Evolutionary conservation across 2,113 vertebrate species (phyloP).

Genomic region (Saguinus imperator): DNA sequence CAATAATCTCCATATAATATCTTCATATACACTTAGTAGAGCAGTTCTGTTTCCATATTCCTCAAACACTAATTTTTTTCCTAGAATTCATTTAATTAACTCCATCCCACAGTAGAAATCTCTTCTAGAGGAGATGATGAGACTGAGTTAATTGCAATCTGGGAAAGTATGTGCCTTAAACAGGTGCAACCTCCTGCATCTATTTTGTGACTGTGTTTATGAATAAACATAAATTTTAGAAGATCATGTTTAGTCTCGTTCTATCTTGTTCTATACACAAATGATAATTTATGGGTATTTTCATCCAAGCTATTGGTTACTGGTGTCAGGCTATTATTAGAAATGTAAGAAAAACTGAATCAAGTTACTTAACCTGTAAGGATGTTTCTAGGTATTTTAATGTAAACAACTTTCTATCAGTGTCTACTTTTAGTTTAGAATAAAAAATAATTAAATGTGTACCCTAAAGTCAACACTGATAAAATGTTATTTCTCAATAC

Average conservation of each 20-base stretch:
- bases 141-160: slow-evolving; percentile 64
- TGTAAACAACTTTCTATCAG: slow-evolving; percentile 35
- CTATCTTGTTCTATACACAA: slow-evolving; percentile 34
- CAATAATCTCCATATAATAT: not conserved
- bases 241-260: slow-evolving; percentile 43
- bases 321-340: slow-evolving; percentile 51
- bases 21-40: not conserved
- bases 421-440: slow-evolving; percentile 25
- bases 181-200: slow-evolving; percentile 62
- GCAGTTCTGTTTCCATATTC: not conserved
- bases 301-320: not conserved
- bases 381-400: slow-evolving; percentile 48
- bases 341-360: slow-evolving; percentile 52
- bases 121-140: slow-evolving; percentile 52
- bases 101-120: slow-evolving; percentile 30
- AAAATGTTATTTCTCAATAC: slow-evolving; percentile 1
- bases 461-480: not conserved
- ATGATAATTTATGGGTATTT: slow-evolving; percentile 54
- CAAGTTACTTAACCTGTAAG: not conserved
- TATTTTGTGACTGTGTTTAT: slow-evolving; percentile 75
- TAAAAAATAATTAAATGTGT: slow-evolving; percentile 33
- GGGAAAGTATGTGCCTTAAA: not conserved
- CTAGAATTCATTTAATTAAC: slow-evolving; percentile 61
- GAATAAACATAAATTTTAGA: slow-evolving; percentile 72
- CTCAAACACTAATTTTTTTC: slow-evolving; percentile 51